Percentiles rank a stretch among this genome's conserved stretches.
phyloP scores from a whole-genome alignment of 2,888 invertebrate genomes.

The Cerastis rubricosa region DNA sequence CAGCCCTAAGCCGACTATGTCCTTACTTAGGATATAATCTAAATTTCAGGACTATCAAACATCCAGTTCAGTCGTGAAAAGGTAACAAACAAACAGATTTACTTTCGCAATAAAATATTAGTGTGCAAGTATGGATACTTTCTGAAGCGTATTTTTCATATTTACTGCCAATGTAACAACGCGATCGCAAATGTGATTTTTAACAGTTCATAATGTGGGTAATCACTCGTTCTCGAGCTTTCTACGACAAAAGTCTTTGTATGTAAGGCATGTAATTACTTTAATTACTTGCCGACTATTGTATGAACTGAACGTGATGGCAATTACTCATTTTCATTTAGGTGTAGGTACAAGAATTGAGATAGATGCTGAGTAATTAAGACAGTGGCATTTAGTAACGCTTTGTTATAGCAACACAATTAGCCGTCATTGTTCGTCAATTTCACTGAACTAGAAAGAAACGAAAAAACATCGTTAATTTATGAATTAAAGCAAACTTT shows the following conservation, averaged over 20 bases:
- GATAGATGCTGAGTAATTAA: slow-evolving; percentile 34
- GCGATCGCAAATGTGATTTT: slow-evolving; percentile 21
- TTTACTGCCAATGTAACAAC: background rate
- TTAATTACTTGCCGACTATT: slow-evolving; percentile 58
- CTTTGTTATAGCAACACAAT: slow-evolving; percentile 18
- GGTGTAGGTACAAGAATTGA: slow-evolving; percentile 26
- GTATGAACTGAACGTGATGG: slow-evolving; percentile 40
- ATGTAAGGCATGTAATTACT: slow-evolving; percentile 52
- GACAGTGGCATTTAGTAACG: slow-evolving; percentile 26
- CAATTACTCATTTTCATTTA: slow-evolving; percentile 55
- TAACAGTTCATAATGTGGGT: slow-evolving; percentile 29
- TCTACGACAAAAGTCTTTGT: slow-evolving; percentile 35
- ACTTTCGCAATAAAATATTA: no score
- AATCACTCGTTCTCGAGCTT: slow-evolving; percentile 37
- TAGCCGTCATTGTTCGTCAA: slow-evolving; percentile 13
- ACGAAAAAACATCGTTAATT: background rate
- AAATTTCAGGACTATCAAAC: no score
- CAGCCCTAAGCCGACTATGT: no score
- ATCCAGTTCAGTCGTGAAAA: no score
- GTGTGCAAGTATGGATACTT: no score
- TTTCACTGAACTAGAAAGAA: background rate
- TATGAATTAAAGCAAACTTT: background rate
- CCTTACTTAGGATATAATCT: no score
- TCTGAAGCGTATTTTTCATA: background rate
- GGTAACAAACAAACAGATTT: no score